Evolutionary conservation across 2,797 vertebrate genomes (phyloP).

Genomic region (Somateria mollissima): DNA sequence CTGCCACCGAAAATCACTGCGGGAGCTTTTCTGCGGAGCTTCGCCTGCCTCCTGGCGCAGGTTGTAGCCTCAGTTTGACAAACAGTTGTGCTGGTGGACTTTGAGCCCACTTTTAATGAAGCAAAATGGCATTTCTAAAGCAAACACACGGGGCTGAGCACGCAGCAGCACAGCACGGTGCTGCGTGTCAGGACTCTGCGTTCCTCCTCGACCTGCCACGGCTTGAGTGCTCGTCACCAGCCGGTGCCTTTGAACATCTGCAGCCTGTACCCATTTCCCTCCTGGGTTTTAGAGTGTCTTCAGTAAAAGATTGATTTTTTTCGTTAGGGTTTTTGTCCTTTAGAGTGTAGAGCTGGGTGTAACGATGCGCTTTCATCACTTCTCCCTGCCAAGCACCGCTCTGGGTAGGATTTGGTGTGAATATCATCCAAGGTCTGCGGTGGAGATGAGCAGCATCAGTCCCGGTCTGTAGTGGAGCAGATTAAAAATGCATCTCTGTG

Average conservation of each 20-base stretch:
- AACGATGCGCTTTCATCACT: rapidly evolving
- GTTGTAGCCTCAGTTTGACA: neutral
- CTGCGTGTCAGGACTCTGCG: neutral
- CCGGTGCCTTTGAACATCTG: neutral
- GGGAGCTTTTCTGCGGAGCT: neutral
- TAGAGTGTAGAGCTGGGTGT: neutral
- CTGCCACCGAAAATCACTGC: neutral
- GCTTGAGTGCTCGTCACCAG: neutral
- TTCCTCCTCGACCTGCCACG: neutral
- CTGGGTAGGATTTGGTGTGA: neutral
- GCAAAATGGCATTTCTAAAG: neutral
- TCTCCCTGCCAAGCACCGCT: rapidly evolving
- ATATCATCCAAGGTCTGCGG: neutral
- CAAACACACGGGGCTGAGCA: neutral
- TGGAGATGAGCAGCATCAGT: neutral
- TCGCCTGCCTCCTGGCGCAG: neutral
- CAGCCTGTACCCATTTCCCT: neutral
- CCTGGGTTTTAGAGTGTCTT: neutral
- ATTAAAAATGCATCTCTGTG: neutral
- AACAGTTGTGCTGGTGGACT: conserved; percentile 6
- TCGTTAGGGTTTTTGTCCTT: neutral
- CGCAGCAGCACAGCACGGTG: neutral
- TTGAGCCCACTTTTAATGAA: neutral
- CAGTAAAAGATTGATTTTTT: neutral
- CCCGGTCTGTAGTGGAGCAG: neutral